Percentiles rank a stretch among this genome's conserved stretches.
phyloP scores from a whole-genome alignment of 1,140 invertebrate species.

The Pseudomyrmex pallidus region DNA sequence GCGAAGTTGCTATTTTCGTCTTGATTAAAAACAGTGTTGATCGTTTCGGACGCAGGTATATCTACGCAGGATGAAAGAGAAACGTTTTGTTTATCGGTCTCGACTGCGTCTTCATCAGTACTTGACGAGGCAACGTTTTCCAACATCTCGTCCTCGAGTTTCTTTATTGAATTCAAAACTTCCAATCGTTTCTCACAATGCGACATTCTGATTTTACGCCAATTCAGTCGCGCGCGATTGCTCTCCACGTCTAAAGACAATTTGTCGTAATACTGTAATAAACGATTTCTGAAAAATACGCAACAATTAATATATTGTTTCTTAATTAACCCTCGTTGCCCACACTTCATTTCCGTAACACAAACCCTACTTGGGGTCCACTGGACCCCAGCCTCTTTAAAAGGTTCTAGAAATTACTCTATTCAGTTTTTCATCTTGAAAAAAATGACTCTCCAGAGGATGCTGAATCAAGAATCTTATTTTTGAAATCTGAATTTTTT shows the following conservation, averaged over 20 bases:
- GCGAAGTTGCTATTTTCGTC: constrained; percentile 70
- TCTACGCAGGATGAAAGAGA: neutral
- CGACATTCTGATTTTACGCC: constrained; percentile 87
- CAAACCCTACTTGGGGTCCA: no score
- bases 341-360: no score
- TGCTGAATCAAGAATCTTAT: no score
- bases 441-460: no score
- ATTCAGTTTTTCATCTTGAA: no score
- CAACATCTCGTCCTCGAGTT: neutral
- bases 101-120: neutral
- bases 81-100: neutral
- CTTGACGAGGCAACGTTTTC: neutral
- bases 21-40: neutral
- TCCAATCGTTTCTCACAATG: constrained; percentile 85
- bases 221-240: constrained; percentile 85
- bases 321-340: no score
- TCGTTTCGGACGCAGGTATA: neutral
- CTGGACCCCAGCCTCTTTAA: no score
- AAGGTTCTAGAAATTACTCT: no score
- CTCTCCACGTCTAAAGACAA: constrained; percentile 86
- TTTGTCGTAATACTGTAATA: constrained; percentile 86
- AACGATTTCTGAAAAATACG: constrained; percentile 80
- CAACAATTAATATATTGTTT: neutral
- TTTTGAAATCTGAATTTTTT: no score
- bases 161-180: constrained; percentile 52